Conservation (phyloP, 37 sponge, comb jelly and placozoan species). For the Chondrilla cf. caribensis region DNA sequence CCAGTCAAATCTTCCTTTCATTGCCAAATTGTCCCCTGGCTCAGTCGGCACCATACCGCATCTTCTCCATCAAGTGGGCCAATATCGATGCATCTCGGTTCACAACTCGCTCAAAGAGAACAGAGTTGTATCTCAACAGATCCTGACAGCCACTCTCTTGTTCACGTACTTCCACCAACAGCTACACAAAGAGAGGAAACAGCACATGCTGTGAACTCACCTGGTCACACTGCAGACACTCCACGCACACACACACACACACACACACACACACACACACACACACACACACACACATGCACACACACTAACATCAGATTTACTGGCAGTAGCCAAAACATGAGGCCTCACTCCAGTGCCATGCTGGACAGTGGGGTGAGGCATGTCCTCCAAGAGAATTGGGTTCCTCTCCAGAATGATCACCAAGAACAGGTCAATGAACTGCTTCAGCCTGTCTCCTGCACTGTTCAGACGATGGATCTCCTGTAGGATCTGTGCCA, state of each 20-base stretch:
- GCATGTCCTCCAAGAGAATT: constrained; percentile 1
- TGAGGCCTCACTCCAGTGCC: constrained; percentile 10
- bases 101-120: not conserved
- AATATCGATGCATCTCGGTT: not conserved
- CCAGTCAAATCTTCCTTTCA: no score
- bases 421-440: not conserved
- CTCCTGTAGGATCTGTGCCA: not conserved
- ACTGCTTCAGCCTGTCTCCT: constrained; percentile 15
- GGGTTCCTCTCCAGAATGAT: not conserved
- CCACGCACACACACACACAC: no score
- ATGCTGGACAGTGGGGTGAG: not conserved
- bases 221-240: no score
- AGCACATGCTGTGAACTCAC: not conserved
- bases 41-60: no score
- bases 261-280: no score
- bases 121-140: not conserved
- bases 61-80: not conserved
- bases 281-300: no score
- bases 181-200: not conserved
- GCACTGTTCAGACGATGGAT: constrained; percentile 12
- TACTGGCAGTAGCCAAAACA: not conserved
- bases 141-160: constrained; percentile 5
- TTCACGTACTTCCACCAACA: not conserved
- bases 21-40: no score
- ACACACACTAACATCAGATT: constrained; percentile 8